phyloP scores from a whole-genome alignment of 2,113 vertebrate species.

The Bostrychus sinensis region DNA sequence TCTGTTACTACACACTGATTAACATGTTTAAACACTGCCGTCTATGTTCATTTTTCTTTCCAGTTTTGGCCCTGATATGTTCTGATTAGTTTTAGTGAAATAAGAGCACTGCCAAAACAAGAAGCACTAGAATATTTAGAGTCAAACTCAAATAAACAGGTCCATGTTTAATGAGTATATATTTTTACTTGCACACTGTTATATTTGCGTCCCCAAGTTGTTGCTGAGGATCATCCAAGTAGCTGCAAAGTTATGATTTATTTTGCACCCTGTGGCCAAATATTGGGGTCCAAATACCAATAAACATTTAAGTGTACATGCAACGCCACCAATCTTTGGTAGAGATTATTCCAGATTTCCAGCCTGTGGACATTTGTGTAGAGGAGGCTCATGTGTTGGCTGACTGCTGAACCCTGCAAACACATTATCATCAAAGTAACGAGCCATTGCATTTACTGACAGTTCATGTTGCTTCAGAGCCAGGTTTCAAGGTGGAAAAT shows the following conservation, averaged over 20 bases:
- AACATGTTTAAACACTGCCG: neutral
- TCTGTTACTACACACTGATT: conserved; percentile 7
- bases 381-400: conserved; percentile 22
- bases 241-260: conserved; percentile 45
- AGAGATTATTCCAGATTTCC: conserved; percentile 54
- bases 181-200: conserved; percentile 8
- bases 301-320: conserved; percentile 62
- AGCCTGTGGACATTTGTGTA: conserved; percentile 56
- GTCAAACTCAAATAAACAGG: conserved; percentile 5
- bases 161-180: conserved; percentile 14
- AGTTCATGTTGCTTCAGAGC: conserved; percentile 18
- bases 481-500: conserved; percentile 28
- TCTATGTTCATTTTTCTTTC: neutral
- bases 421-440: conserved; percentile 56
- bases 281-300: conserved; percentile 47
- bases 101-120: neutral
- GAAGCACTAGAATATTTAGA: neutral
- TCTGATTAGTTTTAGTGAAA: neutral
- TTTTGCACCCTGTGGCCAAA: conserved; percentile 53
- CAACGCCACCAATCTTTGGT: conserved; percentile 26
- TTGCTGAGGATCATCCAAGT: conserved; percentile 23
- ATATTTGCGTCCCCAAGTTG: conserved; percentile 24
- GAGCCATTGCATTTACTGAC: conserved; percentile 25
- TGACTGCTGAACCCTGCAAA: conserved; percentile 41
- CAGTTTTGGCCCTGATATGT: neutral